A percentile compares a stretch with the other conserved stretches of the same genome.
These are phyloP conservation scores for Actinia equina DNA, from an alignment of 64 coral and sea anemone species.

Conservation along the genomic window DNA sequence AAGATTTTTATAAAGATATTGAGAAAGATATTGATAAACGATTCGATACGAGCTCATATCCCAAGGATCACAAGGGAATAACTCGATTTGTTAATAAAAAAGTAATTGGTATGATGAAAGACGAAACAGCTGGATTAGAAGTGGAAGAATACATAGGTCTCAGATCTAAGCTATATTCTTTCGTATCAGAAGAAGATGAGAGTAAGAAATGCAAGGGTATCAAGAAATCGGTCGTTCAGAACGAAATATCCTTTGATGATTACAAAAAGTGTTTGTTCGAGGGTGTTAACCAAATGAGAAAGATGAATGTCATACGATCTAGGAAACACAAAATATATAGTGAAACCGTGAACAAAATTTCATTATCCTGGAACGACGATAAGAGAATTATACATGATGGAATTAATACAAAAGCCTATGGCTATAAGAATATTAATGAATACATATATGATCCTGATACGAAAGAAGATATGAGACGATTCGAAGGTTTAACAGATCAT, in stretches of 20 bases:
- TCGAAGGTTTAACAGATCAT: no score
- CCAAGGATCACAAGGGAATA: slow-evolving; percentile 7
- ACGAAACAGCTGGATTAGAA: no score
- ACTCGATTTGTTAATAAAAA: slow-evolving; percentile 15
- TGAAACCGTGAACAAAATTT: slow-evolving; percentile 10
- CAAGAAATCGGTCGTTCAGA: slow-evolving; percentile 25
- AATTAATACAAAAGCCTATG: neutral
- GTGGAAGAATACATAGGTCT: slow-evolving; percentile 19
- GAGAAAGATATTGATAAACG: no score
- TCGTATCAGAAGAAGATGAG: neutral
- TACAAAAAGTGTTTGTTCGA: slow-evolving; percentile 26
- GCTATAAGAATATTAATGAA: no score
- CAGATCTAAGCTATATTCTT: slow-evolving; percentile 16
- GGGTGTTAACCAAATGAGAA: neutral
- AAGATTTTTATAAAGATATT: slow-evolving; percentile 17
- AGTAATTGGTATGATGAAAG: slow-evolving; percentile 36
- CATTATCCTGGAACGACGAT: neutral
- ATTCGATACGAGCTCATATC: slow-evolving; percentile 38
- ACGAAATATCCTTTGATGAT: slow-evolving; percentile 3
- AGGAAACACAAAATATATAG: slow-evolving; percentile 19
- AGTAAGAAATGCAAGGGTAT: slow-evolving; percentile 36
- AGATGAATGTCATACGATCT: slow-evolving; percentile 13
- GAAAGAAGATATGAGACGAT: no score
- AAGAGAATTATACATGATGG: slow-evolving; percentile 17
- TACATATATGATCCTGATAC: no score